Percentiles rank a stretch among this genome's conserved stretches.
phyloP scores from a whole-genome alignment of 2,888 invertebrate genomes.

The Psylliodes chrysocephalus region DNA sequence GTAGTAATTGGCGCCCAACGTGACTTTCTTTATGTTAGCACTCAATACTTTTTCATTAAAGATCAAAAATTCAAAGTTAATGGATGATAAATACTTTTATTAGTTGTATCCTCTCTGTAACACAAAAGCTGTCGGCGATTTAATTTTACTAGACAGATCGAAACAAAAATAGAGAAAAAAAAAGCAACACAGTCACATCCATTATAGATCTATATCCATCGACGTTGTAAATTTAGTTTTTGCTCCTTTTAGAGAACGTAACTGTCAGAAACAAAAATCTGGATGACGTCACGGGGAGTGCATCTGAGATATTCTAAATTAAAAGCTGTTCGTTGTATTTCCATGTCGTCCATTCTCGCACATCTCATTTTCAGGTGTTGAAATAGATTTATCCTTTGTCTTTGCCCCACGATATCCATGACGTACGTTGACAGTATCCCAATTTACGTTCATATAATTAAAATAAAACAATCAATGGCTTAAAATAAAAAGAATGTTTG shows the following conservation, averaged over 20 bases:
- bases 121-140: too few species aligned
- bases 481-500: too few species aligned
- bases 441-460: too few species aligned
- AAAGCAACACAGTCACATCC: neutral
- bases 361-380: conserved; percentile 20
- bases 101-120: too few species aligned
- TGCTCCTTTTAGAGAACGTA: conserved; percentile 37
- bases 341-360: neutral
- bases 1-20: too few species aligned
- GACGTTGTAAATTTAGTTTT: conserved; percentile 27
- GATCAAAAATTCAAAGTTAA: too few species aligned
- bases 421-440: too few species aligned
- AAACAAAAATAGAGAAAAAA: conserved; percentile 6
- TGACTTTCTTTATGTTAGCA: too few species aligned
- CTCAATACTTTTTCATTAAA: too few species aligned
- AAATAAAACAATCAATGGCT: too few species aligned
- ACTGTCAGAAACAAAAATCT: conserved; percentile 45
- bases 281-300: conserved; percentile 43
- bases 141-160: neutral
- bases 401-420: too few species aligned
- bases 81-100: too few species aligned
- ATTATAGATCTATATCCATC: conserved; percentile 6
- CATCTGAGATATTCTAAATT: conserved; percentile 50
- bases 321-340: conserved; percentile 27
- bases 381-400: conserved; percentile 15